These are phyloP conservation scores for Eupeodes latifasciatus DNA, from an alignment of 2,888 invertebrate species.

Conservation along the genomic window DNA sequence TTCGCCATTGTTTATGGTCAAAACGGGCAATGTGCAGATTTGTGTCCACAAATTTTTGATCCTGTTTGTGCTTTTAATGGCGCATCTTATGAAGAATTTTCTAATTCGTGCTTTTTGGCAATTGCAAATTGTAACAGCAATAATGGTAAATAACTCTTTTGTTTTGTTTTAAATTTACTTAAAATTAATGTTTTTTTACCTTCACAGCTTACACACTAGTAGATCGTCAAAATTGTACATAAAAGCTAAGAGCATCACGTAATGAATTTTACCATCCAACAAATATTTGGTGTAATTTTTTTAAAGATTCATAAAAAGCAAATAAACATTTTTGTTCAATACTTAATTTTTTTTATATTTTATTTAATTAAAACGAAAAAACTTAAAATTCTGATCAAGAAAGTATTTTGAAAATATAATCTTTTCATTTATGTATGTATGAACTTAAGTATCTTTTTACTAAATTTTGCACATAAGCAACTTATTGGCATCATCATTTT, in stretches of 20 bases:
- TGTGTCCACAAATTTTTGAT: neutral
- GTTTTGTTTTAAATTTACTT: neutral
- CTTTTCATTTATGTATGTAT: too few relatives aligned
- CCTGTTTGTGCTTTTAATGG: neutral
- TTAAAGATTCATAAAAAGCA: too few relatives aligned
- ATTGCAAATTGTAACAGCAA: neutral
- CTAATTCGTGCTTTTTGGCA: neutral
- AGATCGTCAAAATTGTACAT: neutral
- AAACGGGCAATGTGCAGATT: neutral
- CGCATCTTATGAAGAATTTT: neutral
- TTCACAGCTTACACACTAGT: neutral
- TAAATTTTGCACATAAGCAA: neutral
- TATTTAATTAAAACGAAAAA: too few relatives aligned
- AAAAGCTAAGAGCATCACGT: neutral
- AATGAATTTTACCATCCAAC: neutral
- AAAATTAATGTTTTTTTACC: neutral
- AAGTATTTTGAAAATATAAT: too few relatives aligned
- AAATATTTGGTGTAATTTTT: too few relatives aligned
- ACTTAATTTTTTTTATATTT: too few relatives aligned
- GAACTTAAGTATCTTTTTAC: neutral
- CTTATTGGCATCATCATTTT: neutral
- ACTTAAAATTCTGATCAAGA: too few relatives aligned
- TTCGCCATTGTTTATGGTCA: neutral
- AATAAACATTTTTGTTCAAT: too few relatives aligned
- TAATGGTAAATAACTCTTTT: neutral